These are phyloP conservation scores for Excalfactoria chinensis DNA, from an alignment of 2,113 vertebrate genomes.

Conservation along the genomic window DNA sequence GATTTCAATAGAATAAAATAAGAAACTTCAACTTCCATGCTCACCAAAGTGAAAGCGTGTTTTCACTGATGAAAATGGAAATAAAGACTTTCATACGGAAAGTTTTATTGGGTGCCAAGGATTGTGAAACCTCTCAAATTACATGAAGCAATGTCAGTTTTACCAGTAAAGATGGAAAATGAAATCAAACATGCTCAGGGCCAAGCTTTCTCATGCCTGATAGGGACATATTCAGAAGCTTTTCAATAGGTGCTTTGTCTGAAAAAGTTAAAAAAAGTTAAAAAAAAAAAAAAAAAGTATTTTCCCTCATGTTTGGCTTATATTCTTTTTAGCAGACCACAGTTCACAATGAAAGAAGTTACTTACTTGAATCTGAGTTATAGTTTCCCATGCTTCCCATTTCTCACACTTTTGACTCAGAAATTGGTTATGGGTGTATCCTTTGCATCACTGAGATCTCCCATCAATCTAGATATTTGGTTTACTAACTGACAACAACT, in stretches of 20 bases:
- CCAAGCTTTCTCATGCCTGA: conserved; percentile 36
- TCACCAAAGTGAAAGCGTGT: conserved; percentile 25
- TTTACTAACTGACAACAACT: background rate
- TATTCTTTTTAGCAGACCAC: background rate
- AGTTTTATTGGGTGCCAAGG: conserved; percentile 56
- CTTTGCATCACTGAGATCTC: background rate
- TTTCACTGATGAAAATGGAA: conserved; percentile 56
- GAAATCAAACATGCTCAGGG: background rate
- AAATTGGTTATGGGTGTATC: background rate
- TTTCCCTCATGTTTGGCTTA: background rate
- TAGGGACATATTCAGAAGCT: conserved; percentile 18
- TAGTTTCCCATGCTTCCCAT: background rate
- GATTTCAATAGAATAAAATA: conserved; percentile 31
- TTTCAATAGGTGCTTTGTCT: conserved; percentile 56
- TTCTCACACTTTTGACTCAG: background rate
- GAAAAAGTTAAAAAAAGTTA: conserved; percentile 48
- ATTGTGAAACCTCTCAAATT: conserved; percentile 58
- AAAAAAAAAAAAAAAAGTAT: background rate
- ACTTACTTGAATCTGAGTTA: background rate
- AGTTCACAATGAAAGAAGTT: background rate
- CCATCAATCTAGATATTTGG: background rate
- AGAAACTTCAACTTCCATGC: background rate
- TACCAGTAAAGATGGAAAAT: conserved; percentile 55
- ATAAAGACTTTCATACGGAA: conserved; percentile 24
- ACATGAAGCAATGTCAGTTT: conserved; percentile 47